Evolutionary conservation across 30 jellyfish, hydroid and myxozoan species (phyloP).

Genomic region (Hydra vulgaris): DNA sequence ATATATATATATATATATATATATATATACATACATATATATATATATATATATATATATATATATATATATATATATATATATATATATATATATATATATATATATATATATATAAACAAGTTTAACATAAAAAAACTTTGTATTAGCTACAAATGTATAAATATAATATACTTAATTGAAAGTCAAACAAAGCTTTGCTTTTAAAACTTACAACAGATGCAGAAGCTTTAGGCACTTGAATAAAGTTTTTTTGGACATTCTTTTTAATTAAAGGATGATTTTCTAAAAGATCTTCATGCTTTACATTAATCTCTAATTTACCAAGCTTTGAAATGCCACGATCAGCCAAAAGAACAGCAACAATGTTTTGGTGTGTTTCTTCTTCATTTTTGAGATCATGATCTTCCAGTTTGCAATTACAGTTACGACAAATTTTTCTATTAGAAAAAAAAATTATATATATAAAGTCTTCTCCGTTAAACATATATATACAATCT

Average conservation of each 20-base stretch:
- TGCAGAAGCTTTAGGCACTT: slow-evolving; percentile 70
- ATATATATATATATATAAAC: too few relatives aligned
- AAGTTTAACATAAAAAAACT: too few relatives aligned
- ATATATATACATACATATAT: too few relatives aligned
- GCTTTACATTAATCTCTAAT: slow-evolving; percentile 11
- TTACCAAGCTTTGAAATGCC: slow-evolving; percentile 32
- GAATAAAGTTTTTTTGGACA: slow-evolving; percentile 69
- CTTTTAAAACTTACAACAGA: slow-evolving; percentile 69
- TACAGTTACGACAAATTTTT: slow-evolving; percentile 68
- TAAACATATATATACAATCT: too few relatives aligned
- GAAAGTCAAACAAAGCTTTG: too few relatives aligned
- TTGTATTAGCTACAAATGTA: too few relatives aligned
- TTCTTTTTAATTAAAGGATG: slow-evolving; percentile 58
- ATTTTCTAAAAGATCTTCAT: slow-evolving; percentile 27
- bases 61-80: too few relatives aligned
- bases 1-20: too few relatives aligned
- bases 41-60: too few relatives aligned
- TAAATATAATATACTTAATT: too few relatives aligned
- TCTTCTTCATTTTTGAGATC: slow-evolving; percentile 65
- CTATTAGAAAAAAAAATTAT: slow-evolving; percentile 22
- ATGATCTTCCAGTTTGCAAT: slow-evolving; percentile 77
- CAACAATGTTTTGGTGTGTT: slow-evolving; percentile 47
- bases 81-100: too few relatives aligned
- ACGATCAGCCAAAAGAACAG: slow-evolving; percentile 36
- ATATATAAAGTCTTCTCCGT: too few relatives aligned